phyloP scores from a whole-genome alignment of 2,797 vertebrate species.

The Philypnodon macrostomus region DNA sequence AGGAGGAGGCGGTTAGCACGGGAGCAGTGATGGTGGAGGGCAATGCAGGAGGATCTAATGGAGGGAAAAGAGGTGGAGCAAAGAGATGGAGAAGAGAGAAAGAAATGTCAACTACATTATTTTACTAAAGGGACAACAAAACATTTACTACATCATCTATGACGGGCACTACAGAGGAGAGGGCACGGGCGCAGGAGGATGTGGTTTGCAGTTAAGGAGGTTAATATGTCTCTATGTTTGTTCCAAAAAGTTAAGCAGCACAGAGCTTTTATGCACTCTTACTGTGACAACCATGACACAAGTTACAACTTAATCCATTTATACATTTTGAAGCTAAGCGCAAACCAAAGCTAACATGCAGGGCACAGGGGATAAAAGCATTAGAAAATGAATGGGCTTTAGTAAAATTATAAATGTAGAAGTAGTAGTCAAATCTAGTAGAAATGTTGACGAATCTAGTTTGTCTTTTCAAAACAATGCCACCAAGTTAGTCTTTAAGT shows the following conservation, averaged over 20 bases:
- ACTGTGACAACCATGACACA: too few relatives aligned
- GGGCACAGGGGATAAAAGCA: constrained; percentile 7
- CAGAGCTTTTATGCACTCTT: too few relatives aligned
- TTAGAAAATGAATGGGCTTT: constrained; percentile 7
- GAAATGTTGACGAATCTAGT: background rate
- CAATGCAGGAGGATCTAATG: constrained; percentile 99
- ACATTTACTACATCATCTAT: constrained; percentile 43
- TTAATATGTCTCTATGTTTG: too few relatives aligned
- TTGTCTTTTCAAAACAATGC: constrained; percentile 1
- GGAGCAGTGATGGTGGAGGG: constrained; percentile 89
- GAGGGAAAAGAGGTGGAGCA: constrained; percentile 72
- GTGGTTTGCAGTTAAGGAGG: constrained; percentile 34
- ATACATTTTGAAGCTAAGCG: background rate
- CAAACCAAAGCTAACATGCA: constrained; percentile 30
- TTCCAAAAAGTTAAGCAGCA: too few relatives aligned
- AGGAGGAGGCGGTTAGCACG: constrained; percentile 86
- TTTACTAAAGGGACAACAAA: constrained; percentile 62
- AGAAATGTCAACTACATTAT: constrained; percentile 90
- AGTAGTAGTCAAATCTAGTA: background rate
- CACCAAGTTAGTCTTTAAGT: background rate
- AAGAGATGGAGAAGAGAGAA: constrained; percentile 90
- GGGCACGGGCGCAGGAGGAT: constrained; percentile 30
- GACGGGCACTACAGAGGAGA: constrained; percentile 30
- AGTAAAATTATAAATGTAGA: constrained; percentile 1
- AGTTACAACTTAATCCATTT: too few relatives aligned